Base-by-base conservation (phyloP, 2,888 invertebrate genomes). In the Macrostomum cliftonense region DNA sequence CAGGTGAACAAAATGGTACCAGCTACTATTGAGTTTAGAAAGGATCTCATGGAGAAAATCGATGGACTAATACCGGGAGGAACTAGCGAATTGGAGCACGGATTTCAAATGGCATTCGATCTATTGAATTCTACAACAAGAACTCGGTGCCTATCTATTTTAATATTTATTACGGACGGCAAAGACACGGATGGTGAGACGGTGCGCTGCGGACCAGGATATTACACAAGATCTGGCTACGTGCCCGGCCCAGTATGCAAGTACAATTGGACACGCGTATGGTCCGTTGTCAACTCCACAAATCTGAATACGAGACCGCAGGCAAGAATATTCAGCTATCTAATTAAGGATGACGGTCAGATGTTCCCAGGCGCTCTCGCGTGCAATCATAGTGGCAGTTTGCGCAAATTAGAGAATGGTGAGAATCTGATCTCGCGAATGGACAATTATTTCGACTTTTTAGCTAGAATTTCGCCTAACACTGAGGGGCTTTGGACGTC, bases 391-490 rank as follows among this genome's bases (percentile, higher is more conserved):
- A 46, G 59, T 11, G 70, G 70, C 43, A 65, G 65, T 54, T 54
- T 71, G 54, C 59, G 61, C 49, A 69, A 68, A 46, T 58, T 71
- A 19, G 55, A 53, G 36, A 63, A 61, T 4, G 69, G 70, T 14
- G 68, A 69, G 53, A 69, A 71, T 53, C 61, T 71, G 20, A 71
- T 71, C 54, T 65, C 68, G 9, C 63, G 70, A 59, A 69, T 71
- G 69, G 59, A 59, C 46, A 66, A 67, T 56, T 71, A 71, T 56
- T 71, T 70, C 55, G 66, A 67, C 52, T 71, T 67, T 53, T 56
- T 71, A 52, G 63, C 69, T 0, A 56, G 60, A 16, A 67, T 63
- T 56, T 61, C 68, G 4, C 58, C 59, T 53, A 64, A 61, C 28
- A 28, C 19, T 4, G 55, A 61, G 28, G 67, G 69, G 1, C 54